Evolutionary conservation across 2,888 invertebrate genomes (phyloP).

Genomic region (Mimas tiliae): DNA sequence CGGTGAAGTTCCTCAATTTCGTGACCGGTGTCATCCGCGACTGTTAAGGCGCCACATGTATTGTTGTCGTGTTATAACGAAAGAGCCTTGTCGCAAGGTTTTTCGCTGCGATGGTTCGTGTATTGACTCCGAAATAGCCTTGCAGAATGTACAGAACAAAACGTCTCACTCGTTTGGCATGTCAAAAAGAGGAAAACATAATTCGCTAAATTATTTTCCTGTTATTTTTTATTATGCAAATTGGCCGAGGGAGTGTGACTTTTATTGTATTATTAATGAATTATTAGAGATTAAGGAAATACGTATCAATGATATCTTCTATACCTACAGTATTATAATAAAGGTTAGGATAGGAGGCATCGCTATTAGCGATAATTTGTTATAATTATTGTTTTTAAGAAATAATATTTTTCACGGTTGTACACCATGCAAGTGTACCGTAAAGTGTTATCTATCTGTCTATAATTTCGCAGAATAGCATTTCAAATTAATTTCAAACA

Average conservation of each 20-base stretch:
- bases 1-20: conserved; percentile 29
- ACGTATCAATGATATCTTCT: conserved; percentile 10
- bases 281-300: conserved; percentile 4
- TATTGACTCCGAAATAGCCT: conserved; percentile 71
- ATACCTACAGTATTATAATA: too few relatives aligned
- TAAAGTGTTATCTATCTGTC: too few relatives aligned
- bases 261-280: neutral
- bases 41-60: conserved; percentile 45
- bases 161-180: conserved; percentile 35
- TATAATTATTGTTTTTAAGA: too few relatives aligned
- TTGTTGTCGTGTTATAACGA: conserved; percentile 55
- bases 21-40: conserved; percentile 27
- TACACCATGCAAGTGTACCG: too few relatives aligned
- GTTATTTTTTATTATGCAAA: conserved; percentile 12
- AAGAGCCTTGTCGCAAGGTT: conserved; percentile 78
- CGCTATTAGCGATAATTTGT: too few relatives aligned
- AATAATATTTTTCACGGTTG: too few relatives aligned
- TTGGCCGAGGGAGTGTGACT: neutral
- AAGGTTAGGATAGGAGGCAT: too few relatives aligned
- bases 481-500: neutral
- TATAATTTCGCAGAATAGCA: neutral
- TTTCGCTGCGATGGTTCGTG: conserved; percentile 62
- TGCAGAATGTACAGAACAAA: conserved; percentile 46
- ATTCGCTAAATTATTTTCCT: conserved; percentile 40
- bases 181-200: conserved; percentile 31